Base-by-base conservation (phyloP, 2,797 vertebrate genomes). In the Chelon labrosus region DNA sequence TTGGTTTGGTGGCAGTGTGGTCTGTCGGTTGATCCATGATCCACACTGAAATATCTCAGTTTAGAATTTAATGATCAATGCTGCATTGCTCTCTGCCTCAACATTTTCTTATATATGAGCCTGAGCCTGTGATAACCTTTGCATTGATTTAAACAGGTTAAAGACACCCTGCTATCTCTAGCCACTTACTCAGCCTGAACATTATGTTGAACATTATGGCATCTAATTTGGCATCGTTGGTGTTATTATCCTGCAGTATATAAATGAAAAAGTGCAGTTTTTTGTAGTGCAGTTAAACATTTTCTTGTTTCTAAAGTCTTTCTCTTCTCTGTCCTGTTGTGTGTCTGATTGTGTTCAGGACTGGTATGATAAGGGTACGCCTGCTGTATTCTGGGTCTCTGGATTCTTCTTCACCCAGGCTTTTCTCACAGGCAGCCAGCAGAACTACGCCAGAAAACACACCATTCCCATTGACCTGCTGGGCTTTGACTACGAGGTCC, bases 341-440 rank as follows among this genome's bases (percentile, higher is more conserved):
- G 31, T 35, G 31, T 35, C 31, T 35, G 31, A 35, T 5, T 66
- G 56, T 53, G 49, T 80, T 12, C 72, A 97, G 97, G 91, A 91
- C 31, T 98, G 97, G 96, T 96, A 94, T 1, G 94, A 96, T n/a
- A 63, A 92, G 0, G 95, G 95, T 14, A 92, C 89, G 0, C 96
- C 96, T 1, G 91, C 96, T 0, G 92, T 95, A 3, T 97, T 97
- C 89, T 98, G 97, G 96, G 85, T 98, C 10, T 98, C 96, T 0
- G 96, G 96, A 17, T 97, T 98, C 91, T 98, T 97, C 95, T 98
- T 98, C 93, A 97, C 96, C 1, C 96, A 97, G 92, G 97, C 96
- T 2, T 98, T 98, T 85, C 90, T 98, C 85, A 98, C 96, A 0
- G 96, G 95, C 3, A 94, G 95, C 41, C 96, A 97, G 89, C 97